These are phyloP conservation scores for Brachionus calyciflorus DNA, from an alignment of 1,140 invertebrate genomes.

Conservation along the genomic window DNA sequence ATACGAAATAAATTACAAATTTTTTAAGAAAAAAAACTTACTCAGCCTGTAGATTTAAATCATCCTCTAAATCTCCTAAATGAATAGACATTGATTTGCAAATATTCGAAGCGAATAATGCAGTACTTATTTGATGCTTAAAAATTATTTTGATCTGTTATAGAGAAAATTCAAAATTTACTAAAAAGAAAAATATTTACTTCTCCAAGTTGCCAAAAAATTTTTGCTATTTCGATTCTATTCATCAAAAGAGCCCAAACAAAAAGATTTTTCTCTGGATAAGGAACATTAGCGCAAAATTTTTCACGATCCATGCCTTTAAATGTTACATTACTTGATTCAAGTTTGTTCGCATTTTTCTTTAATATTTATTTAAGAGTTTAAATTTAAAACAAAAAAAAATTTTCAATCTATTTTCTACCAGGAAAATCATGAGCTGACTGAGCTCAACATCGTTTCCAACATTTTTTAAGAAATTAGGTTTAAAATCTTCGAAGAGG, in stretches of 20 bases:
- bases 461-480: neutral
- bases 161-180: neutral
- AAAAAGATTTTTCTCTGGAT: constrained; percentile 56
- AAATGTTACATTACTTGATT: constrained; percentile 6
- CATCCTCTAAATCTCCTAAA: constrained; percentile 52
- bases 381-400: neutral
- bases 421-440: constrained; percentile 15
- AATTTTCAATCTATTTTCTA: neutral
- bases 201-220: constrained; percentile 56
- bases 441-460: neutral
- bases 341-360: constrained; percentile 31
- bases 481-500: constrained; percentile 38
- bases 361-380: neutral
- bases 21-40: constrained; percentile 11
- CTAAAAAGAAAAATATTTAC: too few relatives aligned
- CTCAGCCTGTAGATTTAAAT: constrained; percentile 49
- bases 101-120: constrained; percentile 53
- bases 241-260: constrained; percentile 58
- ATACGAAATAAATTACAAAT: constrained; percentile 36
- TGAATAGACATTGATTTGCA: constrained; percentile 51
- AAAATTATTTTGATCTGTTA: neutral
- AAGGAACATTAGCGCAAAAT: constrained; percentile 48
- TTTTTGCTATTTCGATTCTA: constrained; percentile 52
- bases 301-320: neutral
- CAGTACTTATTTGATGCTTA: constrained; percentile 50